These are phyloP conservation scores for Circaetus gallicus DNA, from an alignment of 2,113 vertebrate species.

Conservation along the genomic window DNA sequence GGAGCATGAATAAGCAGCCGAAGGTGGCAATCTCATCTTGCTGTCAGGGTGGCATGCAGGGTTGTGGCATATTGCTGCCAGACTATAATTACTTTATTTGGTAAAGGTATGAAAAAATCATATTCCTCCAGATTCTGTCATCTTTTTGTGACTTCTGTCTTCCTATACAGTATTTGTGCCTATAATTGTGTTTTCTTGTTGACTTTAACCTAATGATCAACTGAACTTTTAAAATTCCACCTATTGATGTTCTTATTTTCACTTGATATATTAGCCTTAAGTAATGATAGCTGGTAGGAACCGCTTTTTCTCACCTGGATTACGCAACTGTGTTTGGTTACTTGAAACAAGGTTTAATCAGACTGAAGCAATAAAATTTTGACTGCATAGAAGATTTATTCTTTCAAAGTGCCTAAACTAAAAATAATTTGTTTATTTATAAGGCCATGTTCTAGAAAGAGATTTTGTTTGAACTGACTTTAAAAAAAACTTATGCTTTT, in stretches of 20 bases:
- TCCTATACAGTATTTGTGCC: background rate
- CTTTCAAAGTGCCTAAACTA: background rate
- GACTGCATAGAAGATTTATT: background rate
- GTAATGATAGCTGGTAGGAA: background rate
- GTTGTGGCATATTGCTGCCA: background rate
- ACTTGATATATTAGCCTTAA: background rate
- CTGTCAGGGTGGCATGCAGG: background rate
- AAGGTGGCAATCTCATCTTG: background rate
- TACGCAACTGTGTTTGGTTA: background rate
- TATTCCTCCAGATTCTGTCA: background rate
- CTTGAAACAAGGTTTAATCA: constrained; percentile 27
- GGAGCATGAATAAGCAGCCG: fast-evolving
- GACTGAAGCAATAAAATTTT: background rate
- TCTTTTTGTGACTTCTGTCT: background rate
- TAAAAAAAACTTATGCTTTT: background rate
- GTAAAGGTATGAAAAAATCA: background rate
- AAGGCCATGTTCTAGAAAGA: background rate
- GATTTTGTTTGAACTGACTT: background rate
- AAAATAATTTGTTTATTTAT: background rate
- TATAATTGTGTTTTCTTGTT: background rate
- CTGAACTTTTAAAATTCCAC: background rate
- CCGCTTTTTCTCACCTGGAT: background rate
- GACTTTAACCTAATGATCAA: background rate
- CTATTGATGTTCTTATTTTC: background rate
- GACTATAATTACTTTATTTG: background rate